Evolutionary conservation across 2,797 vertebrate species (phyloP).

Genomic region (Sebastes kiyomatsui): DNA sequence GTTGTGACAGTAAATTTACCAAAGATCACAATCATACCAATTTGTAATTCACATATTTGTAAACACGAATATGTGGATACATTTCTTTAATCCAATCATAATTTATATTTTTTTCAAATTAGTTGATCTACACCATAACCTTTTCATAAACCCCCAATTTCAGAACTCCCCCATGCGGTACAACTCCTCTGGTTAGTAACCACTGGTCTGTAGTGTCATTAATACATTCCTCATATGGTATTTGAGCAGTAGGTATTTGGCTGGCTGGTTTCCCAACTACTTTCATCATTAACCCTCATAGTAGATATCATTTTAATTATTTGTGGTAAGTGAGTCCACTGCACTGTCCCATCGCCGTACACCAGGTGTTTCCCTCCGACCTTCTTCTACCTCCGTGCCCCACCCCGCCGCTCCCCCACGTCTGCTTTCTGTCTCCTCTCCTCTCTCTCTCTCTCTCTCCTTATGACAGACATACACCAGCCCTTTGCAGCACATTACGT

Average conservation of each 20-base stretch:
- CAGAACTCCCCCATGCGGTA: background rate
- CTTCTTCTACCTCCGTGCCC: background rate
- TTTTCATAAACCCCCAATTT: background rate
- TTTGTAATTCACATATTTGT: background rate
- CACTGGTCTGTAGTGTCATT: background rate
- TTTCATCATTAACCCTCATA: background rate
- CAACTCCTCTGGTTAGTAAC: no score
- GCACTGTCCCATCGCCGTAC: background rate
- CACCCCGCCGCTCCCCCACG: background rate
- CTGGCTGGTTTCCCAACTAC: background rate
- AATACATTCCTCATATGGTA: background rate
- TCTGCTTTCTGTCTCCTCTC: slow-evolving; percentile 11
- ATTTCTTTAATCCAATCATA: background rate
- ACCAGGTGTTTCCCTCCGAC: background rate
- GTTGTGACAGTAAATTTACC: background rate
- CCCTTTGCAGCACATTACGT: slow-evolving; percentile 73
- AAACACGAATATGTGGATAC: background rate
- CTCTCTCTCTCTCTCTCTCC: background rate
- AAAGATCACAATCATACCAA: background rate
- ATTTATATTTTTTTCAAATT: background rate
- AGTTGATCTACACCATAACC: background rate
- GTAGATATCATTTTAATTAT: background rate
- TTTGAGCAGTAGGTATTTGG: background rate
- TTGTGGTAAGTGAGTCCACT: background rate
- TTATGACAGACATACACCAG: slow-evolving; percentile 76